Base-by-base conservation (phyloP, 2,888 invertebrate genomes). In the Drosophila glabriapex region DNA sequence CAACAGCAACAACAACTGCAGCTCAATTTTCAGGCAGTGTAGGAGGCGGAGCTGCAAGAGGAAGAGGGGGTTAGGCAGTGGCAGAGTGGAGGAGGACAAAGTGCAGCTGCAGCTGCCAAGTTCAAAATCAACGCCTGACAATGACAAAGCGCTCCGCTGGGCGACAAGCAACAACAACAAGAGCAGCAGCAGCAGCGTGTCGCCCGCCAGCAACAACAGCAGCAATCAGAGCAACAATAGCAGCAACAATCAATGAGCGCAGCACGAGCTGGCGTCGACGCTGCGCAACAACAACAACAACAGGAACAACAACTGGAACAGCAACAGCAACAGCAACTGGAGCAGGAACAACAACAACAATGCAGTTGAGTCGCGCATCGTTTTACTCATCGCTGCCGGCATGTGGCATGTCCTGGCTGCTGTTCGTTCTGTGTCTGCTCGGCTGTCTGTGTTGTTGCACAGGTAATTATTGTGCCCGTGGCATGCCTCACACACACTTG, bases 111-210 rank as follows among this genome's bases (percentile, higher is more conserved):
- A 59, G 68, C 56, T 70, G 77, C 76, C 89, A 85, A 85, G 84
- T 89, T 89, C 89, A 85, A 89, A 89, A 85, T 89, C 89, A 85
- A 75, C 85, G 89, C 87, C 82, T 85, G 85, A 89, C 87, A 85
- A 85, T 85, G 85, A 85, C 89, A 89, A 78, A 78, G 80, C 72
- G 78, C 80, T 80, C 56, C 52, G 65, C 60, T 65, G 64, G 72
- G 80, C 78, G 72, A 33, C 71, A 76, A 76, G 73, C 73, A 66
- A 73, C 70, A 80, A 66, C 78, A 61, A 52, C 69, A 82, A 12
- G 65, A 61, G 39, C 68, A 71, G 29, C 52, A 65, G 46, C 74
- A 50, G 33, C 58, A 49, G 16, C 55, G 54, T 67, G 67, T 67
- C 53, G 53, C 67, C 37, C 67, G 67, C 43, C 66, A 54, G 35